Percentiles rank a stretch among this genome's conserved stretches.
phyloP scores from a whole-genome alignment of 2,797 vertebrate genomes.

The Sebastes wilsoni region DNA sequence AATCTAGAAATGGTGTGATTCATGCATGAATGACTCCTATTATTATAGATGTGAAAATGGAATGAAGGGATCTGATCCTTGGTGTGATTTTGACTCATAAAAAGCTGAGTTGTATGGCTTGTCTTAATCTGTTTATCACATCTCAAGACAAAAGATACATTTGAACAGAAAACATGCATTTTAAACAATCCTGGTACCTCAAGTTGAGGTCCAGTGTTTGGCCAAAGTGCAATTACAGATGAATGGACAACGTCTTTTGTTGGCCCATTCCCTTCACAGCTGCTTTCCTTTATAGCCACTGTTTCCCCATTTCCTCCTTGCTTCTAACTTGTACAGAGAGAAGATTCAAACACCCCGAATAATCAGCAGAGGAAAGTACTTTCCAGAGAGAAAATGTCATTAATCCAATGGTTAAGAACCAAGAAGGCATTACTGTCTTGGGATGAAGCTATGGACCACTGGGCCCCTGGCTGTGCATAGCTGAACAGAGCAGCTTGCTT shows the following conservation, averaged over 20 bases:
- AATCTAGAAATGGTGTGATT: slow-evolving; percentile 5
- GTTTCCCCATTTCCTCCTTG: not conserved
- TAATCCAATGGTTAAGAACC: slow-evolving; percentile 53
- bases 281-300: slow-evolving; percentile 11
- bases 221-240: slow-evolving; percentile 6
- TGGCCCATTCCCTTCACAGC: slow-evolving; percentile 1
- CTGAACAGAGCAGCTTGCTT: slow-evolving; percentile 44
- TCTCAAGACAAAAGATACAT: not conserved
- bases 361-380: slow-evolving; percentile 30
- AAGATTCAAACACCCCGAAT: slow-evolving; percentile 1
- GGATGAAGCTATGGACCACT: slow-evolving; percentile 23
- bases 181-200: not conserved
- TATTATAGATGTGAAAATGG: not conserved
- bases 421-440: slow-evolving; percentile 40
- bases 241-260: not conserved
- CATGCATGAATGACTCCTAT: not conserved
- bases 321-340: not conserved
- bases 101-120: not conserved
- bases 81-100: not conserved
- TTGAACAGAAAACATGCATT: not conserved
- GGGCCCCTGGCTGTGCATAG: slow-evolving; percentile 26
- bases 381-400: slow-evolving; percentile 40
- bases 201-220: not conserved
- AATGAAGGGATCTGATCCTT: not conserved
- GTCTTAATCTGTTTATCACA: not conserved